These are phyloP conservation scores for Rhagium mordax DNA, from an alignment of 2,888 invertebrate species.

Conservation along the genomic window DNA sequence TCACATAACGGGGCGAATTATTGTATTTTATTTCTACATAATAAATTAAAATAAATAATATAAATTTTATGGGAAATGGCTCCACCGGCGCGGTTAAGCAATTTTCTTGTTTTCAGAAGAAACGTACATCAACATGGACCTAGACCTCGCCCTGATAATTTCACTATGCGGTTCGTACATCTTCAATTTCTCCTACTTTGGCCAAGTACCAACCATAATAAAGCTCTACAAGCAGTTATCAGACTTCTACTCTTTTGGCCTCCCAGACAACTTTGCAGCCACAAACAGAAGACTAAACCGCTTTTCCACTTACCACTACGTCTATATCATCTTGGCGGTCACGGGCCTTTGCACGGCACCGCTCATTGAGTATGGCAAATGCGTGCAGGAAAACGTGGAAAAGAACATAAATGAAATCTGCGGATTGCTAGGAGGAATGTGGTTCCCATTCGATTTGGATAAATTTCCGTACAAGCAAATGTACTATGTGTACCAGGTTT, in stretches of 20 bases:
- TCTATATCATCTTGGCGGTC: constrained; percentile 14
- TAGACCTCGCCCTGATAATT: constrained; percentile 15
- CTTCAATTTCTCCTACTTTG: constrained; percentile 26
- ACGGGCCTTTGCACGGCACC: background rate
- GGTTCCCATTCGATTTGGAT: constrained; percentile 44
- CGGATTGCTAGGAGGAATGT: constrained; percentile 39
- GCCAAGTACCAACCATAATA: constrained; percentile 1
- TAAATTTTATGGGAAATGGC: too few relatives aligned
- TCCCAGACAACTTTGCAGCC: constrained; percentile 35
- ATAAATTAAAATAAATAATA: too few relatives aligned
- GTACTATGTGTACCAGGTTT: constrained; percentile 41
- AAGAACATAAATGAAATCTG: constrained; percentile 45
- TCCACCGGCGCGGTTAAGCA: too few relatives aligned
- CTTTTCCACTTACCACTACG: constrained; percentile 32
- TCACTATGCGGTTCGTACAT: constrained; percentile 22
- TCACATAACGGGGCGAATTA: too few relatives aligned
- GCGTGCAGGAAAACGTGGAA: constrained; percentile 39
- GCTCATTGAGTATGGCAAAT: constrained; percentile 34
- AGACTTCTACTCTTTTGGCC: constrained; percentile 43
- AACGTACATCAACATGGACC: constrained; percentile 36
- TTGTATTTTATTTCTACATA: too few relatives aligned
- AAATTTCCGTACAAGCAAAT: constrained; percentile 38
- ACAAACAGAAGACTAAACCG: constrained; percentile 38
- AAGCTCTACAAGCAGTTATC: constrained; percentile 19
- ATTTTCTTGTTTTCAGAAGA: constrained; percentile 33